Evolutionary conservation across 1,140 invertebrate genomes (phyloP).

Genomic region (Babylonia areolata): DNA sequence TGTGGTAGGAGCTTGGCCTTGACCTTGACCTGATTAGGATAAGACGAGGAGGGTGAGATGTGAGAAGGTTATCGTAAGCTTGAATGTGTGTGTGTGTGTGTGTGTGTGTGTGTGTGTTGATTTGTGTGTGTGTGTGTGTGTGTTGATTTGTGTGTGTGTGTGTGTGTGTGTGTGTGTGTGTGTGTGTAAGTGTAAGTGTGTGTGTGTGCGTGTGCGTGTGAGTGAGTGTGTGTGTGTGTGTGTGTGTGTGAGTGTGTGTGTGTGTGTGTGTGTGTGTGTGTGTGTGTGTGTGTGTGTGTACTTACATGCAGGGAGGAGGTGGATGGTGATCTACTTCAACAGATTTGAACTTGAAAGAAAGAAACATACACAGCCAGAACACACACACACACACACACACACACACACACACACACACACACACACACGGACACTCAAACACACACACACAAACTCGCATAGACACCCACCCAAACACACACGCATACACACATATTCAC

Average conservation of each 20-base stretch:
- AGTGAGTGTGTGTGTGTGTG: not conserved
- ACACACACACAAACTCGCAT: not conserved
- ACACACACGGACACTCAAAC: not conserved
- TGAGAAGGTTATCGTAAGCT: not conserved
- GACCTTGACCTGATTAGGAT: too few relatives aligned
- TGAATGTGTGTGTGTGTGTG: conserved; percentile 19
- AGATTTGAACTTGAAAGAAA: too few relatives aligned
- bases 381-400: too few relatives aligned
- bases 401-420: not conserved
- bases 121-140: too few relatives aligned
- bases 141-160: too few relatives aligned
- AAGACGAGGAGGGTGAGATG: not conserved
- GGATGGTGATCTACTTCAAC: too few relatives aligned
- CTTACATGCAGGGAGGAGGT: not conserved
- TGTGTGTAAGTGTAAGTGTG: not conserved
- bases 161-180: too few relatives aligned
- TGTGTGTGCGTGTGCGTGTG: not conserved
- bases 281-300: not conserved
- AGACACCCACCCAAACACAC: not conserved
- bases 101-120: too few relatives aligned
- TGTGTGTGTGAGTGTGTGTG: not conserved
- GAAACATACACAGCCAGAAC: too few relatives aligned
- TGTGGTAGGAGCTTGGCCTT: too few relatives aligned
- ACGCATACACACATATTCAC: too few relatives aligned
- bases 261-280: not conserved